A percentile compares a stretch with the other conserved stretches of the same genome.
Conservation (phyloP, 2,797 vertebrate genomes). For the Hybognathus amarus region DNA sequence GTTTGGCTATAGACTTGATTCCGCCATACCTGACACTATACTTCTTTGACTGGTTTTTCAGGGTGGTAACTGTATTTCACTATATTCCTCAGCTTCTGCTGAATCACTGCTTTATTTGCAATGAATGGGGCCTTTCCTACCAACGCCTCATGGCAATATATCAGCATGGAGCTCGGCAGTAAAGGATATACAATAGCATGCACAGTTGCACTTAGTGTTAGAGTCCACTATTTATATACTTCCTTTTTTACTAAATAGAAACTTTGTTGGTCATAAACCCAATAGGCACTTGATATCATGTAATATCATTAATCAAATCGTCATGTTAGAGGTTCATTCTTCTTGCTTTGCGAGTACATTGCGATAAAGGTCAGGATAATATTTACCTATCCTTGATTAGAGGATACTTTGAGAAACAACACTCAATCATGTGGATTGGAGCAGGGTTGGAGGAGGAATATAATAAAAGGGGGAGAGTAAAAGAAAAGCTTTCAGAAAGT, state of each 20-base stretch:
- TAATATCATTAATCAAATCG: neutral
- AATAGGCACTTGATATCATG: neutral
- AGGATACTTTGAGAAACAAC: constrained; percentile 30
- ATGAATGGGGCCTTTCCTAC: constrained; percentile 51
- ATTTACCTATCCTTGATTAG: constrained; percentile 71
- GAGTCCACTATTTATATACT: neutral
- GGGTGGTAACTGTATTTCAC: constrained; percentile 26
- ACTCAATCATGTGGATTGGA: constrained; percentile 11
- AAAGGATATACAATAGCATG: constrained; percentile 37
- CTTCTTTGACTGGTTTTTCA: constrained; percentile 50
- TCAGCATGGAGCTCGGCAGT: constrained; percentile 39
- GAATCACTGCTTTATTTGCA: constrained; percentile 51
- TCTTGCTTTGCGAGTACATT: constrained; percentile 25
- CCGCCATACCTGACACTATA: constrained; percentile 45
- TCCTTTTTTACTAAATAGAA: neutral
- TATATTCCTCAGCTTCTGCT: constrained; percentile 43
- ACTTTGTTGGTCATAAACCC: constrained; percentile 9
- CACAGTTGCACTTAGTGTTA: constrained; percentile 40
- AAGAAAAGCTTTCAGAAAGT: constrained; percentile 13
- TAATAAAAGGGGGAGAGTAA: constrained; percentile 66
- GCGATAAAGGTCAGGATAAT: constrained; percentile 61
- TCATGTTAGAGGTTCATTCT: constrained; percentile 3
- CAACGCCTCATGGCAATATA: constrained; percentile 13
- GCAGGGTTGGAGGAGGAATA: neutral
- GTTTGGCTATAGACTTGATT: constrained; percentile 54